A percentile compares a stretch with the other conserved stretches of the same genome.
Evolutionary conservation across 2,113 vertebrate species (phyloP).

Genomic region (Ginglymostoma cirratum): DNA sequence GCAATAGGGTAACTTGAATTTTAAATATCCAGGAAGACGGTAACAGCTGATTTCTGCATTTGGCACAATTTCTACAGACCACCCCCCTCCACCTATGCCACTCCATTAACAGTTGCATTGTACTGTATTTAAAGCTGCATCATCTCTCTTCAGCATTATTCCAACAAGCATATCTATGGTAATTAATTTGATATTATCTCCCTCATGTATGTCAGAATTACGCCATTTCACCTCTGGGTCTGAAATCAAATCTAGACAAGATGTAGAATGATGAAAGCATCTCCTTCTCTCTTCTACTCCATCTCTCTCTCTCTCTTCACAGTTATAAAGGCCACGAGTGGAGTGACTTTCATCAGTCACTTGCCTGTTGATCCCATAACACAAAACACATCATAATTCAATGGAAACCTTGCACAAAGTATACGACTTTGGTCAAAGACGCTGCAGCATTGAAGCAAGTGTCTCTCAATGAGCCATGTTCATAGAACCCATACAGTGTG

Average conservation of each 20-base stretch:
- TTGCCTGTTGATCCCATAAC: background rate
- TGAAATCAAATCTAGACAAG: background rate
- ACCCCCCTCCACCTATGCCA: background rate
- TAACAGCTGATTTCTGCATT: background rate
- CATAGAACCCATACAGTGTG: too few relatives aligned
- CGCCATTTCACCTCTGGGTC: background rate
- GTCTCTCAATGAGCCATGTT: background rate
- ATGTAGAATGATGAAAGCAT: background rate
- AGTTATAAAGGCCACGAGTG: background rate
- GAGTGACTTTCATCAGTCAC: background rate
- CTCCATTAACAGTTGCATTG: background rate
- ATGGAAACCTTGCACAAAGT: background rate
- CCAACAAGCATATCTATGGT: background rate
- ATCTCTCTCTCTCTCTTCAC: background rate
- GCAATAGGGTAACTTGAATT: background rate
- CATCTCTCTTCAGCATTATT: background rate
- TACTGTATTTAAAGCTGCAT: background rate
- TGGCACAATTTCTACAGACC: background rate
- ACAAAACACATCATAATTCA: background rate
- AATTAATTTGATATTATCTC: slow-evolving; percentile 20
- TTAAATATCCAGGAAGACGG: background rate
- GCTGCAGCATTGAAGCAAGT: background rate
- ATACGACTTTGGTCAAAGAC: background rate
- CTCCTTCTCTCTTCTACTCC: background rate
- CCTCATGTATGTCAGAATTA: background rate